These are phyloP conservation scores for Rhamphomyia laevipes DNA, from an alignment of 2,888 invertebrate species.

Conservation along the genomic window DNA sequence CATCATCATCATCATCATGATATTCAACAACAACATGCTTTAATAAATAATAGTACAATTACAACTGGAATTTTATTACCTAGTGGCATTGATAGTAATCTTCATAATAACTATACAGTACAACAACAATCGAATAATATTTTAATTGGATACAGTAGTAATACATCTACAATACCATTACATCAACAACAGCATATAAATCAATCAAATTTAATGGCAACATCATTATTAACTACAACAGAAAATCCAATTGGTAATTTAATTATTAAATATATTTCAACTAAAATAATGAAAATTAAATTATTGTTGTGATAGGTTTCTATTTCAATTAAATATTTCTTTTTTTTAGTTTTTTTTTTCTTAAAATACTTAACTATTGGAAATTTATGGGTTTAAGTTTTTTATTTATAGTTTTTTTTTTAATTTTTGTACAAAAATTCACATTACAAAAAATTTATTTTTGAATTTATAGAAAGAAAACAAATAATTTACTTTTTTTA, in stretches of 20 bases:
- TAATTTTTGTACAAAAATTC: too few relatives aligned
- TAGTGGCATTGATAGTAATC: background rate
- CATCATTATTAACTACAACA: constrained; percentile 9
- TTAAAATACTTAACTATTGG: too few relatives aligned
- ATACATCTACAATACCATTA: background rate
- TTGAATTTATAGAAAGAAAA: too few relatives aligned
- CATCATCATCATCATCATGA: constrained; percentile 4
- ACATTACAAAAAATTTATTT: too few relatives aligned
- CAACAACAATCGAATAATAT: constrained; percentile 1
- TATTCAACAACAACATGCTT: too few relatives aligned
- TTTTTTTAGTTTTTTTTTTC: too few relatives aligned
- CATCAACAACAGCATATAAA: background rate
- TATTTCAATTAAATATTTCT: too few relatives aligned
- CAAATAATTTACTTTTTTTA: too few relatives aligned
- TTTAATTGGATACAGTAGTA: background rate
- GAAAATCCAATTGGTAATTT: constrained; percentile 4
- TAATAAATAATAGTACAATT: background rate
- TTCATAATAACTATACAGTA: constrained; percentile 6
- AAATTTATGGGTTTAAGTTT: too few relatives aligned
- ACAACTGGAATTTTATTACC: constrained; percentile 4
- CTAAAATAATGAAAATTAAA: background rate
- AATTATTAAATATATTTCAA: background rate
- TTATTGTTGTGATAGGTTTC: background rate
- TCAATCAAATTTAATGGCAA: constrained; percentile 4
- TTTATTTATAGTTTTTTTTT: too few relatives aligned